Conservation (phyloP, 1,140 invertebrate species). For the Formica selysi region DNA sequence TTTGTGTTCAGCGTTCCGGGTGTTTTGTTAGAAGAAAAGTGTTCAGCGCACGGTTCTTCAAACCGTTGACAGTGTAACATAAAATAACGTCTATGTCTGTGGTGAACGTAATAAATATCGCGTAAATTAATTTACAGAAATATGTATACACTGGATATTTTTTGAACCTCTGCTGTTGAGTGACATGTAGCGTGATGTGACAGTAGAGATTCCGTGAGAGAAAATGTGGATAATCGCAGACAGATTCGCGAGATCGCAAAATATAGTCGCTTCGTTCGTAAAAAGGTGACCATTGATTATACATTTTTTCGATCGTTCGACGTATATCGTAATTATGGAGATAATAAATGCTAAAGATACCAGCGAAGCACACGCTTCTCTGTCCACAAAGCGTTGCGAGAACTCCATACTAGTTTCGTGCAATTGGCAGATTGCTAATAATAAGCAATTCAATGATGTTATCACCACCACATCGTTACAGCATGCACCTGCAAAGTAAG, state of each 20-base stretch:
- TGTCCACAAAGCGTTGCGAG: background rate
- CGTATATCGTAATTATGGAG: slow-evolving; percentile 2
- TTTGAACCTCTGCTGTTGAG: background rate
- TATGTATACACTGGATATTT: too few species aligned
- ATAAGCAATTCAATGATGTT: slow-evolving; percentile 74
- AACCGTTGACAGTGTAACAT: background rate
- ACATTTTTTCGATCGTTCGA: background rate
- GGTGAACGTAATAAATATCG: background rate
- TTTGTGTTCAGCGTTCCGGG: background rate
- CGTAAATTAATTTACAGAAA: background rate
- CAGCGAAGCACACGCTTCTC: background rate
- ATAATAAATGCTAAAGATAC: background rate
- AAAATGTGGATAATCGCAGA: slow-evolving; percentile 24
- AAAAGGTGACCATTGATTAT: slow-evolving; percentile 24
- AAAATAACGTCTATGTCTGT: background rate
- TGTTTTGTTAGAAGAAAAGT: background rate
- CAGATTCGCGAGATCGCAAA: background rate
- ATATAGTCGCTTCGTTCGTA: background rate
- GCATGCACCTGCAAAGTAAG: slow-evolving; percentile 74
- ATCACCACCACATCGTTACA: slow-evolving; percentile 68
- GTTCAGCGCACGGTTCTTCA: background rate
- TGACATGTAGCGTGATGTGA: background rate
- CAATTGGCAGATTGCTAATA: slow-evolving; percentile 79
- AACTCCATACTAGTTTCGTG: slow-evolving; percentile 72
- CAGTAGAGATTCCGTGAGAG: background rate